Evolutionary conservation across 2,888 invertebrate genomes (phyloP).

Genomic region (Oligia fasciuncula): DNA sequence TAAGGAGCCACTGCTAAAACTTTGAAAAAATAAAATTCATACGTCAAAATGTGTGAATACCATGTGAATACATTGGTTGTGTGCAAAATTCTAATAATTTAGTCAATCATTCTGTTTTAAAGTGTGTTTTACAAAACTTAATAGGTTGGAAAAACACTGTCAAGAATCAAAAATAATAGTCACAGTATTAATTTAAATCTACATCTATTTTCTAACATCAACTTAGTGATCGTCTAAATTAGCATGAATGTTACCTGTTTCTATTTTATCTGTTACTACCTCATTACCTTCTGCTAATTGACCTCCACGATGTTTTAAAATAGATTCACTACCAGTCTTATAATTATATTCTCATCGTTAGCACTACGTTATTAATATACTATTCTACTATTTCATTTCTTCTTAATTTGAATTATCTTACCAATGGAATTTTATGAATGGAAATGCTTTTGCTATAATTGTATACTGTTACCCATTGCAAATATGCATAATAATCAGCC

Average conservation of each 20-base stretch:
- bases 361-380: background rate
- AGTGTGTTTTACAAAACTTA: background rate
- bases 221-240: background rate
- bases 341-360: background rate
- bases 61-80: background rate
- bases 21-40: background rate
- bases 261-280: background rate
- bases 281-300: constrained; percentile 7
- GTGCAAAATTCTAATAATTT: background rate
- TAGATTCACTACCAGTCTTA: background rate
- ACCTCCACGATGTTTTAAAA: background rate
- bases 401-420: background rate
- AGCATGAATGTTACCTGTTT: constrained; percentile 3
- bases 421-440: background rate
- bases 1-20: background rate
- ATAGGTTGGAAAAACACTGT: background rate
- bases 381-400: background rate
- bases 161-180: background rate
- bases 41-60: background rate
- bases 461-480: background rate
- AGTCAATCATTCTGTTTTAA: no score
- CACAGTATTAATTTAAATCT: background rate
- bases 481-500: background rate
- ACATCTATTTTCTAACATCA: background rate
- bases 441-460: background rate